Evolutionary conservation across 2,797 vertebrate species (phyloP).

Genomic region (Avahi laniger): DNA sequence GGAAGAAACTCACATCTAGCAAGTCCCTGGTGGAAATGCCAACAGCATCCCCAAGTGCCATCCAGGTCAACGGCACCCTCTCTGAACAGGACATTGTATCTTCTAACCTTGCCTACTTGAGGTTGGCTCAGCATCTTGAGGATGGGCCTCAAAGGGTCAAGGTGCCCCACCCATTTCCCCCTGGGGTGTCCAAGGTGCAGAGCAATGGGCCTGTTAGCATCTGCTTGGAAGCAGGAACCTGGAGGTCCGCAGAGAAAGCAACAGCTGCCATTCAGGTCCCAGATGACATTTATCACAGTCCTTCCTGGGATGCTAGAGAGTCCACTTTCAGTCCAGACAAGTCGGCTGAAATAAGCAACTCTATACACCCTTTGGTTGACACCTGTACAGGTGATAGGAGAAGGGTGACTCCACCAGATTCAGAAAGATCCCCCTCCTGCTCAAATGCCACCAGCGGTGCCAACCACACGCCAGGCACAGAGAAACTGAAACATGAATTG

Average conservation of each 20-base stretch:
- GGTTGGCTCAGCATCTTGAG: constrained; percentile 73
- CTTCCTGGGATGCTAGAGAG: constrained; percentile 59
- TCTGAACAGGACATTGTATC: constrained; percentile 80
- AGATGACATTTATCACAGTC: constrained; percentile 82
- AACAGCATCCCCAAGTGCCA: constrained; percentile 66
- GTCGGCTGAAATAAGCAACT: constrained; percentile 37
- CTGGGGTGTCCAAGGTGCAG: constrained; percentile 80
- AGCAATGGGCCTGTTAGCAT: constrained; percentile 83
- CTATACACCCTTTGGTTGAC: constrained; percentile 39
- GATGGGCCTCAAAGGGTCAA: constrained; percentile 70
- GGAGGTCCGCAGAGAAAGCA: constrained; percentile 76
- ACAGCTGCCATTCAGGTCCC: constrained; percentile 84
- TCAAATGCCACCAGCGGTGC: constrained; percentile 56
- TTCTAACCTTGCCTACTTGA: constrained; percentile 82
- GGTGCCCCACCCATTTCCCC: background rate
- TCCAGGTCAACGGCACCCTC: constrained; percentile 82
- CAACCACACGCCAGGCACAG: constrained; percentile 57
- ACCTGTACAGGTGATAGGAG: constrained; percentile 36
- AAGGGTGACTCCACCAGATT: constrained; percentile 34
- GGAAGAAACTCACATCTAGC: constrained; percentile 84
- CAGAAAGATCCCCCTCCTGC: constrained; percentile 60
- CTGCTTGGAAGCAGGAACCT: constrained; percentile 60
- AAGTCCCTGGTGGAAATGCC: constrained; percentile 86
- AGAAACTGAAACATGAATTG: background rate
- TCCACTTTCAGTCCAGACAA: constrained; percentile 50